Evolutionary conservation across 1,140 invertebrate species (phyloP).

Genomic region (Eupristina koningsbergeri): DNA sequence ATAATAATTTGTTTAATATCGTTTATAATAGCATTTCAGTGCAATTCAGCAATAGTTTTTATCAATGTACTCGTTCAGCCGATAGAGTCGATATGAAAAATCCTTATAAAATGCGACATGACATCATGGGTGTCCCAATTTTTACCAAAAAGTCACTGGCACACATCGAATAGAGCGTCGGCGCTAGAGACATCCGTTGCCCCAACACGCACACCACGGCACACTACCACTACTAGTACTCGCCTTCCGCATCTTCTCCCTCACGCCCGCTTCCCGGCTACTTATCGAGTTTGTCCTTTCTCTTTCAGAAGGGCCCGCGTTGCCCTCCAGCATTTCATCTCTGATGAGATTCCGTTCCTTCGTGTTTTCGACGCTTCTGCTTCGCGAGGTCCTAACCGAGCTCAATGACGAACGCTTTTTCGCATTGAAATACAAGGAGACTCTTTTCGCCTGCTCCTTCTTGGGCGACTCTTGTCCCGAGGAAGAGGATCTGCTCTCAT

Average conservation of each 20-base stretch:
- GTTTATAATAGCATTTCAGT: not conserved
- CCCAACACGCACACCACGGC: constrained; percentile 92
- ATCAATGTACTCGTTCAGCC: too few species aligned
- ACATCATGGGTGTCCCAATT: too few species aligned
- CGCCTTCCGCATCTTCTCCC: constrained; percentile 76
- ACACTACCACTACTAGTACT: constrained; percentile 80
- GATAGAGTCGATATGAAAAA: too few species aligned
- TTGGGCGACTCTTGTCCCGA: constrained; percentile 69
- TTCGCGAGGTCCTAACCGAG: constrained; percentile 61
- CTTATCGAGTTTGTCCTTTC: constrained; percentile 81
- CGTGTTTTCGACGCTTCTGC: constrained; percentile 60
- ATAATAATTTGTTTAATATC: not conserved
- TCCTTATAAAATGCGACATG: too few species aligned
- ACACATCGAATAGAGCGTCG: not conserved
- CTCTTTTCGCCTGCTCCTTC: constrained; percentile 61
- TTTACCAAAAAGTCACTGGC: too few species aligned
- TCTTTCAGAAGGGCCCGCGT: constrained; percentile 74
- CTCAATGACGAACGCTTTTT: constrained; percentile 64
- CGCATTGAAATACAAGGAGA: constrained; percentile 60
- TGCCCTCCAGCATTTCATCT: constrained; percentile 61
- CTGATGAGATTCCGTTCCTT: constrained; percentile 54
- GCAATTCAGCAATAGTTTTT: not conserved
- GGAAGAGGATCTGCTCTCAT: constrained; percentile 69
- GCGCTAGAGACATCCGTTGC: constrained; percentile 83
- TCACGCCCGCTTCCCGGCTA: constrained; percentile 75